phyloP scores from a whole-genome alignment of 2,888 invertebrate genomes.

The Lymantria monacha region DNA sequence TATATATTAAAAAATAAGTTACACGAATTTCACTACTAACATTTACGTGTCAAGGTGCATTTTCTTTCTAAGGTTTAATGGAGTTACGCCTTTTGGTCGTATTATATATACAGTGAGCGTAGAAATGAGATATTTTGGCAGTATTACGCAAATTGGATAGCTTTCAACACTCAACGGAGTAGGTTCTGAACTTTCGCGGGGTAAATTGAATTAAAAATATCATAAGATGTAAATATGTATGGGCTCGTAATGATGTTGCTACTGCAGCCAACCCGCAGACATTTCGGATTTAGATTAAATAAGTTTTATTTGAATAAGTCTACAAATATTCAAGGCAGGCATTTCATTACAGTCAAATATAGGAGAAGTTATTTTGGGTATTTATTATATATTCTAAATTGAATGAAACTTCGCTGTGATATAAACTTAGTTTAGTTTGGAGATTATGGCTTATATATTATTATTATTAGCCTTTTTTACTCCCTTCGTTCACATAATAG shows the following conservation, averaged over 20 bases:
- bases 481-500: too few species aligned
- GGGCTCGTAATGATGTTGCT: constrained; percentile 73
- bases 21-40: constrained; percentile 36
- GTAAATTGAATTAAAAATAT: constrained; percentile 83
- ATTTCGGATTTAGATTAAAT: constrained; percentile 44
- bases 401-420: too few species aligned
- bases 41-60: constrained; percentile 19
- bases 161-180: constrained; percentile 82
- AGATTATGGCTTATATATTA: too few species aligned
- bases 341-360: constrained; percentile 23
- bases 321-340: constrained; percentile 26
- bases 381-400: too few species aligned
- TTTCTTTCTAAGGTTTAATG: constrained; percentile 21
- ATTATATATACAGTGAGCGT: constrained; percentile 65
- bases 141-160: constrained; percentile 83
- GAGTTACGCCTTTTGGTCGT: constrained; percentile 42
- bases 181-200: constrained; percentile 80
- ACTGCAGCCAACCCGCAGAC: constrained; percentile 46
- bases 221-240: constrained; percentile 79
- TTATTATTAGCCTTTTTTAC: too few species aligned
- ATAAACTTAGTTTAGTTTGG: too few species aligned
- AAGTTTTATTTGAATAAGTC: constrained; percentile 41
- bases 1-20: constrained; percentile 28
- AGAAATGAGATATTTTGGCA: constrained; percentile 83
- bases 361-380: not conserved